Conservation (phyloP, 1,140 invertebrate genomes). For the Goniozus legneri region DNA sequence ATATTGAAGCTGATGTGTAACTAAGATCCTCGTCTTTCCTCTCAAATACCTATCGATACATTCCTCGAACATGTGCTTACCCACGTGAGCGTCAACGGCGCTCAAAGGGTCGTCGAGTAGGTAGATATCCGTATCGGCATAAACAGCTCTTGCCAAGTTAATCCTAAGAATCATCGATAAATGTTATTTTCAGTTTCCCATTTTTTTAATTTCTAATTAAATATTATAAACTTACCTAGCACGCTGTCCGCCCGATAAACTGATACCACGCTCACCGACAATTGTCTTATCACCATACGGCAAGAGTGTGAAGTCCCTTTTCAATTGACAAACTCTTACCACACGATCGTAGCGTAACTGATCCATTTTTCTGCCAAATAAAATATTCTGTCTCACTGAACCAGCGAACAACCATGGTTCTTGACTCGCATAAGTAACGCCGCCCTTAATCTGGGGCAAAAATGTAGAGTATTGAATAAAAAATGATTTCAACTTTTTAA, state of each 20-base stretch:
- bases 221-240: slow-evolving; percentile 52
- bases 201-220: slow-evolving; percentile 22
- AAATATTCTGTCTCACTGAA: slow-evolving; percentile 72
- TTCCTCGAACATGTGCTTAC: slow-evolving; percentile 74
- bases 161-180: slow-evolving; percentile 63
- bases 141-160: slow-evolving; percentile 64
- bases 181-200: too few species aligned
- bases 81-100: slow-evolving; percentile 79
- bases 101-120: slow-evolving; percentile 80
- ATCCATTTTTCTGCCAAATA: slow-evolving; percentile 70
- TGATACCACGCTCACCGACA: slow-evolving; percentile 78
- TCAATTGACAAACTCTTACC: slow-evolving; percentile 58
- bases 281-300: slow-evolving; percentile 68
- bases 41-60: slow-evolving; percentile 68
- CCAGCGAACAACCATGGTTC: slow-evolving; percentile 68
- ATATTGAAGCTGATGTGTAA: slow-evolving; percentile 84
- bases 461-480: too few species aligned
- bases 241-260: slow-evolving; percentile 74
- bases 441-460: slow-evolving; percentile 58
- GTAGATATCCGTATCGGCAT: slow-evolving; percentile 64
- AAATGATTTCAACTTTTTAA: background rate
- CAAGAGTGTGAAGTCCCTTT: slow-evolving; percentile 59
- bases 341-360: slow-evolving; percentile 61
- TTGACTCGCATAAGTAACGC: slow-evolving; percentile 67
- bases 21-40: slow-evolving; percentile 73